phyloP scores from a whole-genome alignment of 2,113 vertebrate species.

The Elgaria multicarinata region DNA sequence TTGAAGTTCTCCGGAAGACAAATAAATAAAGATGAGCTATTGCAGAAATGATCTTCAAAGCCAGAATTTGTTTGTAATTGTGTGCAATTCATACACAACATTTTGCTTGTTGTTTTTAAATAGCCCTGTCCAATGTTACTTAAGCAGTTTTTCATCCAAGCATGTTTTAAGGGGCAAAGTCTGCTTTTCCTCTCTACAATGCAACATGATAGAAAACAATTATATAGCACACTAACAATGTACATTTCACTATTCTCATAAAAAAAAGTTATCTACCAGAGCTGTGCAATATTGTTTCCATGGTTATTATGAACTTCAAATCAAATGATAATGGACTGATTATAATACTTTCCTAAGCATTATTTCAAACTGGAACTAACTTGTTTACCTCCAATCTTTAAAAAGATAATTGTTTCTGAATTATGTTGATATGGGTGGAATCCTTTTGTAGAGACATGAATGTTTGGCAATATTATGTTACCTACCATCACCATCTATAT shows the following conservation, averaged over 20 bases:
- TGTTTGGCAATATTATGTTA: neutral
- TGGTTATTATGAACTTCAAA: neutral
- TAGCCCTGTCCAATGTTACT: neutral
- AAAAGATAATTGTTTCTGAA: neutral
- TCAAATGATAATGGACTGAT: neutral
- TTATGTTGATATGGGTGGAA: neutral
- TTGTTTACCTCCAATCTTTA: neutral
- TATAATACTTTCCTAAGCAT: neutral
- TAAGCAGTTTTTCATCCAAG: neutral
- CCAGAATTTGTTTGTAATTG: conserved; percentile 1
- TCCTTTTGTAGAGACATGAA: neutral
- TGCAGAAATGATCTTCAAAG: conserved; percentile 7
- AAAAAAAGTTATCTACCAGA: rapidly evolving
- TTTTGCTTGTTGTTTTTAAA: too few relatives aligned
- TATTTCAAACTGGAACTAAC: neutral
- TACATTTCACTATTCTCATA: neutral
- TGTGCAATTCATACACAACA: too few relatives aligned
- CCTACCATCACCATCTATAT: neutral
- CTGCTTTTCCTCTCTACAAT: neutral
- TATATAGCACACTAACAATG: neutral
- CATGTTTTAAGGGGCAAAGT: neutral
- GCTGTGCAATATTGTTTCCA: neutral
- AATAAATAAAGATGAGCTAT: conserved; percentile 30
- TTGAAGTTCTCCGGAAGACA: conserved; percentile 41
- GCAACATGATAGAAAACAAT: neutral